These are phyloP conservation scores for Proisotoma minuta DNA, from an alignment of 2,888 invertebrate genomes.

Conservation along the genomic window DNA sequence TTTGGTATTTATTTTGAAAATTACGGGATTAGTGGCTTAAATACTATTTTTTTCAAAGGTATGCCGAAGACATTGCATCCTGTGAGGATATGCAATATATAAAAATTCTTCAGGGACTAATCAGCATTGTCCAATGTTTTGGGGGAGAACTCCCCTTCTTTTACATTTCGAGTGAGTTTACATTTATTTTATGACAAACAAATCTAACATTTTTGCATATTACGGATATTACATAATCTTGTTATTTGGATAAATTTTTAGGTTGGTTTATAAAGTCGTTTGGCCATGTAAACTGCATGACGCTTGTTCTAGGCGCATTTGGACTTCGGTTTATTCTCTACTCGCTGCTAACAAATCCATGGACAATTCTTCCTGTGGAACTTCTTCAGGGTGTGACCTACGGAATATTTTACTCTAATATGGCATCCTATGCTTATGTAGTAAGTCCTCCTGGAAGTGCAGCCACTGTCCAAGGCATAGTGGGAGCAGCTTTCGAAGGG, in stretches of 20 bases:
- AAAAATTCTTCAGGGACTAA: constrained; percentile 70
- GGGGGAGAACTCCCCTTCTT: constrained; percentile 82
- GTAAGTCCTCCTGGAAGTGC: constrained; percentile 78
- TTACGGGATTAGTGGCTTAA: not conserved
- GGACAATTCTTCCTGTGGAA: constrained; percentile 81
- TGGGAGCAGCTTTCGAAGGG: constrained; percentile 83
- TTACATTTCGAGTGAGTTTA: constrained; percentile 61
- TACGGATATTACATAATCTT: no score
- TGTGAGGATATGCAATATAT: constrained; percentile 57
- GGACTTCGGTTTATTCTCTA: constrained; percentile 78
- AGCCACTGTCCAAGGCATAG: constrained; percentile 80
- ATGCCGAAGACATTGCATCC: constrained; percentile 66
- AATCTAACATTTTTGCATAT: no score
- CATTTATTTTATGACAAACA: no score
- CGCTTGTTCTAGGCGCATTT: constrained; percentile 71
- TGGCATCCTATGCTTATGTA: constrained; percentile 83
- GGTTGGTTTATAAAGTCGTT: constrained; percentile 70
- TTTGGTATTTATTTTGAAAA: constrained; percentile 57
- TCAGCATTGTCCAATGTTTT: constrained; percentile 73
- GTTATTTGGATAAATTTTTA: constrained; percentile 48
- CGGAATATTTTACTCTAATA: constrained; percentile 80
- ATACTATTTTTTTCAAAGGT: constrained; percentile 49
- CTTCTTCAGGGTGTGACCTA: constrained; percentile 80
- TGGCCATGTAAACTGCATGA: constrained; percentile 78
- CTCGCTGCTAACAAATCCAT: constrained; percentile 71